phyloP scores from a whole-genome alignment of 2,113 vertebrate genomes.

The Steatornis caripensis region DNA sequence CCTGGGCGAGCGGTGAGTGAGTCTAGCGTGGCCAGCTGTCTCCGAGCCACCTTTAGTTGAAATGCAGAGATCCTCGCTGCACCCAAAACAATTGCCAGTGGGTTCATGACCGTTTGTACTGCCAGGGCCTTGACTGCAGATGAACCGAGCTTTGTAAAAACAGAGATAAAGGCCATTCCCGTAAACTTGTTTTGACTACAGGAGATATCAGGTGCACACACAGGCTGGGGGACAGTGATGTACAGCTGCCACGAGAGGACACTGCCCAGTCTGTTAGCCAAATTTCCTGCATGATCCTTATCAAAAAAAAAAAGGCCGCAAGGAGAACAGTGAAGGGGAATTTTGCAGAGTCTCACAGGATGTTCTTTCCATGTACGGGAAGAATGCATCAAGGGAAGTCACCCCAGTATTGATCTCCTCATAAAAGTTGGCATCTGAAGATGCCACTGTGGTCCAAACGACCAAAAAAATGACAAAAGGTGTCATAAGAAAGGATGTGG shows the following conservation, averaged over 20 bases:
- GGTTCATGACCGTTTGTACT: background rate
- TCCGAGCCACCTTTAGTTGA: background rate
- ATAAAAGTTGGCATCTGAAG: background rate
- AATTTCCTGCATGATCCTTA: background rate
- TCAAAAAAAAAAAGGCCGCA: background rate
- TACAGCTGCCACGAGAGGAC: no score
- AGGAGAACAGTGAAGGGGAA: background rate
- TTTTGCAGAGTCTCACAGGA: background rate
- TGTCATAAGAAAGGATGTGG: background rate
- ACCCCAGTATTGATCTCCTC: background rate
- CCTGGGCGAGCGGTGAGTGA: background rate
- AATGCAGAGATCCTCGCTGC: background rate
- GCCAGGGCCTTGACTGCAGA: background rate
- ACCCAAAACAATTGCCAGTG: background rate
- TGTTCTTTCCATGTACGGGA: background rate
- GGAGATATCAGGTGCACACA: background rate
- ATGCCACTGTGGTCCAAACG: background rate
- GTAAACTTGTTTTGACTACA: background rate
- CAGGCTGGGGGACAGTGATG: background rate
- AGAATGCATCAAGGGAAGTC: background rate
- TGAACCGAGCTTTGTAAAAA: background rate
- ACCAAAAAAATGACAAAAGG: background rate
- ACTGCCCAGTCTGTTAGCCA: background rate
- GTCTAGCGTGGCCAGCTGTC: background rate
- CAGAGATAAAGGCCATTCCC: background rate